phyloP scores from a whole-genome alignment of 2,888 invertebrate species.

The Plagodis pulveraria region DNA sequence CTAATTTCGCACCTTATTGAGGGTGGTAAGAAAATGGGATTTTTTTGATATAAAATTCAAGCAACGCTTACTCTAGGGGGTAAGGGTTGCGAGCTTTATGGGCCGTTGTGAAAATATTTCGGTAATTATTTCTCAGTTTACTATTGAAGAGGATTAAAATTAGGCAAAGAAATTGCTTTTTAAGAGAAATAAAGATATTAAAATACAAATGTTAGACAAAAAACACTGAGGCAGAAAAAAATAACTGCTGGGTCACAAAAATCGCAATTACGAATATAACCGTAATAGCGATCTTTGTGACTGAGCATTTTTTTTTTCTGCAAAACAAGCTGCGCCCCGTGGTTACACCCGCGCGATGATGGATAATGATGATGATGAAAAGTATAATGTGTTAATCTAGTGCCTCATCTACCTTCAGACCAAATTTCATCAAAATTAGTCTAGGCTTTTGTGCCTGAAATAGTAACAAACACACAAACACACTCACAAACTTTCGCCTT shows the following conservation, averaged over 20 bases:
- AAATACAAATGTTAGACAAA: conserved; percentile 15
- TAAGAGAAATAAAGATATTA: conserved; percentile 20
- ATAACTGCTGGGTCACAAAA: too few relatives aligned
- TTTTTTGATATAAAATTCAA: conserved; percentile 63
- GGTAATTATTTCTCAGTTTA: conserved; percentile 30
- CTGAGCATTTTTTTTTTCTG: too few relatives aligned
- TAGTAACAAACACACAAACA: too few relatives aligned
- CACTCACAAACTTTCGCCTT: too few relatives aligned
- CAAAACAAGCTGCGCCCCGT: background rate
- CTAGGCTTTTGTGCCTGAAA: too few relatives aligned
- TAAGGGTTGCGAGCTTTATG: conserved; percentile 43
- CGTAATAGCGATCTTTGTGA: too few relatives aligned
- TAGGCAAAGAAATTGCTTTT: conserved; percentile 9
- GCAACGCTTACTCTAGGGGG: conserved; percentile 45
- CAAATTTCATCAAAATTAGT: too few relatives aligned
- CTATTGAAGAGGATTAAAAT: conserved; percentile 17
- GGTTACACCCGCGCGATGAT: too few relatives aligned
- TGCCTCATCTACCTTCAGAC: too few relatives aligned
- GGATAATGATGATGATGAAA: too few relatives aligned
- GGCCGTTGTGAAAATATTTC: conserved; percentile 36
- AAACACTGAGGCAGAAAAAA: too few relatives aligned
- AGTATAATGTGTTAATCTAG: too few relatives aligned
- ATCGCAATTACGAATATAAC: background rate
- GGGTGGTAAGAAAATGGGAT: conserved; percentile 72
- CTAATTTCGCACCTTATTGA: conserved; percentile 84